Evolutionary conservation across 2,113 vertebrate species (phyloP).

Genomic region (Mustelus asterias): DNA sequence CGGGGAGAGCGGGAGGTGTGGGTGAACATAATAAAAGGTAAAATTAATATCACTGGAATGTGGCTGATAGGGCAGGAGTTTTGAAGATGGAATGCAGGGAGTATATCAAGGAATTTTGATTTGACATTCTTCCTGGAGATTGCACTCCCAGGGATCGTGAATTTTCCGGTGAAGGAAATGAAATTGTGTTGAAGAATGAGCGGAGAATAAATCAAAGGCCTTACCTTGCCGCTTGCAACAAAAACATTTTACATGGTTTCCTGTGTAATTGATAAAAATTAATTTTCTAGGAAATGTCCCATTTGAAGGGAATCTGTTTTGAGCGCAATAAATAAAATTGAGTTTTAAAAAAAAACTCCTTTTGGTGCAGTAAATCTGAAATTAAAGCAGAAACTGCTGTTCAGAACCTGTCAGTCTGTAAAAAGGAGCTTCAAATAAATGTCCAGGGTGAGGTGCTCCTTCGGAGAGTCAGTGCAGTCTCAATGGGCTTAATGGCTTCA

Average conservation of each 20-base stretch:
- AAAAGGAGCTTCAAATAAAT: not conserved
- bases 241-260: not conserved
- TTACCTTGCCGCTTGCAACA: not conserved
- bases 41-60: not conserved
- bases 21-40: not conserved
- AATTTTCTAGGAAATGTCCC: not conserved
- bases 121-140: not conserved
- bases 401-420: not conserved
- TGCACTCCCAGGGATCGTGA: not conserved
- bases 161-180: not conserved
- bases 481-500: too few species aligned
- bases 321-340: not conserved
- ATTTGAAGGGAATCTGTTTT: not conserved
- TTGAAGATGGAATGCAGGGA: not conserved
- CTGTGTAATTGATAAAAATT: not conserved
- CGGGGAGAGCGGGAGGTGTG: too few species aligned
- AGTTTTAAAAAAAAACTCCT: not conserved
- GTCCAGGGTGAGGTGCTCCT: not conserved
- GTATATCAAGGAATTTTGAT: constrained; percentile 1
- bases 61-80: not conserved
- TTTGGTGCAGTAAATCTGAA: not conserved
- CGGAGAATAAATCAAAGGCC: not conserved
- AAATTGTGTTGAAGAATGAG: not conserved
- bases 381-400: not conserved
- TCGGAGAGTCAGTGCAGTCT: too few species aligned